These are phyloP conservation scores for Rhinolophus sinicus DNA, from an alignment of 2,113 vertebrate species.

Conservation along the genomic window DNA sequence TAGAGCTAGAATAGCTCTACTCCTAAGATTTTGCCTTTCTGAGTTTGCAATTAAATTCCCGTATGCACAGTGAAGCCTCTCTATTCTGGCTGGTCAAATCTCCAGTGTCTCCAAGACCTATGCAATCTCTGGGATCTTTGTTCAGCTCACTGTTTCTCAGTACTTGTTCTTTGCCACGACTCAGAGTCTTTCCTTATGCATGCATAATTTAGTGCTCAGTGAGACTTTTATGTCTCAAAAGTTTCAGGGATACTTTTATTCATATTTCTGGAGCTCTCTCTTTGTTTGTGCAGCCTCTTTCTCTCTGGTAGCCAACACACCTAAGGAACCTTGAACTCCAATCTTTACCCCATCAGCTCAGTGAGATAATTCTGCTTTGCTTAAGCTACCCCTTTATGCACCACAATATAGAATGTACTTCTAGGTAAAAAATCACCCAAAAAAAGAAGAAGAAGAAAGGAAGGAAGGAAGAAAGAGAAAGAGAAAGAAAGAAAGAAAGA, in stretches of 20 bases:
- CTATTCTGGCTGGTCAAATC: background rate
- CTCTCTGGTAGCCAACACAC: slow-evolving; percentile 43
- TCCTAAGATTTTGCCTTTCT: background rate
- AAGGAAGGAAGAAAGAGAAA: no score
- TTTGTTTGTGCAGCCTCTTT: slow-evolving; percentile 19
- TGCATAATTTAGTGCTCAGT: background rate
- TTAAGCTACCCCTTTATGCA: background rate
- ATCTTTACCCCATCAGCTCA: background rate
- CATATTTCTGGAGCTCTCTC: slow-evolving; percentile 23
- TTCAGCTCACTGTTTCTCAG: background rate
- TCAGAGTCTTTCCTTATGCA: background rate
- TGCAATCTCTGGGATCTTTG: background rate
- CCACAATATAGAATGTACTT: background rate
- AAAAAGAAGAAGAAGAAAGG: no score
- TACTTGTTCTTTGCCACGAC: background rate
- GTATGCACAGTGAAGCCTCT: background rate
- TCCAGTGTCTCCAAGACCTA: background rate
- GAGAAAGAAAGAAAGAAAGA: background rate
- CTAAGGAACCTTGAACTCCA: background rate
- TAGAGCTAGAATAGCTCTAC: background rate
- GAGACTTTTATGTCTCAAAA: background rate
- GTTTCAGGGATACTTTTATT: background rate
- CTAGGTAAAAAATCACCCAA: no score
- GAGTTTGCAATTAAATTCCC: background rate
- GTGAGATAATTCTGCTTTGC: background rate